Evolutionary conservation across 2,888 invertebrate species (phyloP).

Genomic region (Agonopterix heracliana): DNA sequence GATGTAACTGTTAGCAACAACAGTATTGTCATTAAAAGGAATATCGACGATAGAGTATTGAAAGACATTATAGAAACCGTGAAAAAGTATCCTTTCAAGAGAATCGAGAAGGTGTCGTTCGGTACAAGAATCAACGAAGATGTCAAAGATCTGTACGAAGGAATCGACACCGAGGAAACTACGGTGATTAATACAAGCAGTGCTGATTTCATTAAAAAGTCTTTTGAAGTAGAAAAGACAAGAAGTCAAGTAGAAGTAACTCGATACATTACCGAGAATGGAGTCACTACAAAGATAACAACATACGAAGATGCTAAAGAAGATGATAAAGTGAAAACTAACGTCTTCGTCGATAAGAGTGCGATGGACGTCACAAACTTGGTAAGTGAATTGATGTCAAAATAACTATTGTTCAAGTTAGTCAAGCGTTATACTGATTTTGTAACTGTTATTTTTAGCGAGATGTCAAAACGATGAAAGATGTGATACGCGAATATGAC

Average conservation of each 20-base stretch:
- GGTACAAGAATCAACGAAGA: constrained; percentile 77
- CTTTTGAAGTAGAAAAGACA: constrained; percentile 65
- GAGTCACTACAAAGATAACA: constrained; percentile 63
- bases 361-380: constrained; percentile 70
- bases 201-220: constrained; percentile 57
- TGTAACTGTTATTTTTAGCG: constrained; percentile 38
- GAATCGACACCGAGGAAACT: constrained; percentile 58
- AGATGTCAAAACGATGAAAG: constrained; percentile 70
- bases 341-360: constrained; percentile 72
- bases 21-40: constrained; percentile 65
- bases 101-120: constrained; percentile 71
- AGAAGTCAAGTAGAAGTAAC: constrained; percentile 71
- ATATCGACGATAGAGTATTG: constrained; percentile 61
- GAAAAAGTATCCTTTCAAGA: constrained; percentile 68
- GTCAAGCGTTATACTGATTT: neutral
- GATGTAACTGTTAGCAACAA: constrained; percentile 66
- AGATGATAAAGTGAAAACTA: constrained; percentile 67
- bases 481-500: constrained; percentile 65
- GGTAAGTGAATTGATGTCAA: constrained; percentile 42
- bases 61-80: constrained; percentile 70
- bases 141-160: constrained; percentile 73
- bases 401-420: too few species aligned
- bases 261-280: constrained; percentile 66
- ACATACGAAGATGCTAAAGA: constrained; percentile 71
- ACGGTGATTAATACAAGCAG: constrained; percentile 50